Base-by-base conservation (phyloP, 1,140 invertebrate species). In the Scaptomyza hsui region DNA sequence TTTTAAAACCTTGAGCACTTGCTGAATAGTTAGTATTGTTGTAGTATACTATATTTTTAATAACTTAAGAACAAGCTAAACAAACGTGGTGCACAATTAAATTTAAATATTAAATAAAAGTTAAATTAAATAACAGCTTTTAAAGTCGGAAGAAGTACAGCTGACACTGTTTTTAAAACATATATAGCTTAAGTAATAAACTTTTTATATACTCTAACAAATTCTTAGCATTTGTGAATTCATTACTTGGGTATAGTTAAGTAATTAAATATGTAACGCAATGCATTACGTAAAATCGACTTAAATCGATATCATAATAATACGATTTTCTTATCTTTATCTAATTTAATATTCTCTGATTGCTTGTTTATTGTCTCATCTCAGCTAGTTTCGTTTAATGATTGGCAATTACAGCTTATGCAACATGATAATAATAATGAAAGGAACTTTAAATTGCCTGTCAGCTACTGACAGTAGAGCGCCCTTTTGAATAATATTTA, bases 1-100 rank as follows among this genome's bases (percentile, higher is more conserved):
- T 86, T 81, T 72, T 75, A 61, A 72, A 86, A 86, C 81, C 81
- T 86, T 86, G 81, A 83, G 69, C 71, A 56, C 61, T 62, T 65
- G 56, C 59, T 72, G 18, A 47, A 35, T 53, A 24, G 35, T 47
- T 63, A 12, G 55, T 77, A 67, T 53, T 65, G 75, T 60, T 71
- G n/a, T 3, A 24, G 4, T 5, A 24, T 57, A 29, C 26, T 44
- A 26, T 24, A 53, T 56, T 59, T 73, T 70, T 77, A 73, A 81
- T 74, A 82, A 76, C 72, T 81, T 72, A 72, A 81, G 82, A 81
- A 88, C 55, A 62, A 65, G 72, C 48, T 18, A 53, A 41, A 39
- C 59, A 72, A 67, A 63, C 59, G 72, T 41, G 53, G 62, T 72
- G 83, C 75, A 78, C 74, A 88, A 75, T 86, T 82, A 72, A 72